These are phyloP conservation scores for Cataglyphis cursor DNA, from an alignment of 2,888 invertebrate species.

Conservation along the genomic window DNA sequence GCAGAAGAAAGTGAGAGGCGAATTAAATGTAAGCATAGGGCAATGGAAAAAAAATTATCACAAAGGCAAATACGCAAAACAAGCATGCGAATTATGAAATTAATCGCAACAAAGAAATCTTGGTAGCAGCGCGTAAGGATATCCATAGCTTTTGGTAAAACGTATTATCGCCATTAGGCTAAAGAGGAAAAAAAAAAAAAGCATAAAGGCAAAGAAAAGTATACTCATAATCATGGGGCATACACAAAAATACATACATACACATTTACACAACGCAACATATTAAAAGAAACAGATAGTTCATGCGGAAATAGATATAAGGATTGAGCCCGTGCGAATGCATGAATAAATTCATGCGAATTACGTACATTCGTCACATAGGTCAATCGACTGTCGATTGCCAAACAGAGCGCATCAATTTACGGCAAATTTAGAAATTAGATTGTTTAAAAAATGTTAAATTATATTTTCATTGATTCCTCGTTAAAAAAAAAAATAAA, in stretches of 20 bases:
- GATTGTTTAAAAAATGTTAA: neutral
- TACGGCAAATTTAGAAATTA: neutral
- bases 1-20: constrained; percentile 61
- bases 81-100: constrained; percentile 65
- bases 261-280: constrained; percentile 39
- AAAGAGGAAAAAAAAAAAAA: constrained; percentile 65
- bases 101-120: constrained; percentile 74
- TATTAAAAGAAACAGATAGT: constrained; percentile 46
- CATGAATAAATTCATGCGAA: constrained; percentile 37
- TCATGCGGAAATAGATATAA: constrained; percentile 73
- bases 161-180: constrained; percentile 82
- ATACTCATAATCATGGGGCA: constrained; percentile 53
- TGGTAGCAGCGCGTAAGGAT: constrained; percentile 81
- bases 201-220: constrained; percentile 55
- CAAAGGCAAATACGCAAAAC: constrained; percentile 26
- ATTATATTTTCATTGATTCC: neutral
- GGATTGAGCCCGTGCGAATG: constrained; percentile 71
- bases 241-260: constrained; percentile 62
- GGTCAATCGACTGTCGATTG: constrained; percentile 34
- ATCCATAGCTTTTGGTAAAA: constrained; percentile 84
- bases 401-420: constrained; percentile 18
- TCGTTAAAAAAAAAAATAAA: neutral
- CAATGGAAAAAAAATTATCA: constrained; percentile 54
- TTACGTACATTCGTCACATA: constrained; percentile 19
- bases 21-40: constrained; percentile 66